Conservation (phyloP, 2,888 invertebrate genomes). For the Drosophila greeni region DNA sequence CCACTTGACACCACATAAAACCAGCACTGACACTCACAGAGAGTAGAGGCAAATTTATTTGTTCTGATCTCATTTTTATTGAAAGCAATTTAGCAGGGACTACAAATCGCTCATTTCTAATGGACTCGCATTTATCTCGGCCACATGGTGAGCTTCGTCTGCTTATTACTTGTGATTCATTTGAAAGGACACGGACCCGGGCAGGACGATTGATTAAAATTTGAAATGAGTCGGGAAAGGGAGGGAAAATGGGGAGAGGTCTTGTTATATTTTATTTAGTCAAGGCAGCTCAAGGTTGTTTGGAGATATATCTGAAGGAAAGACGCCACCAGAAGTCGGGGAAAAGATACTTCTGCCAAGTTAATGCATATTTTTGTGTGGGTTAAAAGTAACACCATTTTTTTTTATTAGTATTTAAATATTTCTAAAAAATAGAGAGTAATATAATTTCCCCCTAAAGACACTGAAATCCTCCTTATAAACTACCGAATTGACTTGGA, state of each 20-base stretch:
- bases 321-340: conserved; percentile 2
- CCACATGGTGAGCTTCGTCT: conserved; percentile 23
- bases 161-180: conserved; percentile 40
- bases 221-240: conserved; percentile 9
- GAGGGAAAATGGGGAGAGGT: no score
- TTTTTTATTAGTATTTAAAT: not conserved
- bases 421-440: not conserved
- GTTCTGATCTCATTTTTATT: conserved; percentile 57
- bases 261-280: not conserved
- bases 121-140: conserved; percentile 50
- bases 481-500: not conserved
- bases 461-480: not conserved
- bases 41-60: conserved; percentile 50
- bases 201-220: conserved; percentile 43
- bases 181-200: not conserved
- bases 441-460: not conserved
- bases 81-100: conserved; percentile 59
- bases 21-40: conserved; percentile 27
- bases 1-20: conserved; percentile 11
- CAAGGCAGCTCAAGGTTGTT: not conserved
- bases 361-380: not conserved
- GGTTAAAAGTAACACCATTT: not conserved
- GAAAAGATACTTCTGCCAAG: not conserved
- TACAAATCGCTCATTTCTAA: conserved; percentile 63
- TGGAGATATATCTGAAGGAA: not conserved